Conservation (phyloP, 2,888 invertebrate genomes). For the Cheilosia vernalis region DNA sequence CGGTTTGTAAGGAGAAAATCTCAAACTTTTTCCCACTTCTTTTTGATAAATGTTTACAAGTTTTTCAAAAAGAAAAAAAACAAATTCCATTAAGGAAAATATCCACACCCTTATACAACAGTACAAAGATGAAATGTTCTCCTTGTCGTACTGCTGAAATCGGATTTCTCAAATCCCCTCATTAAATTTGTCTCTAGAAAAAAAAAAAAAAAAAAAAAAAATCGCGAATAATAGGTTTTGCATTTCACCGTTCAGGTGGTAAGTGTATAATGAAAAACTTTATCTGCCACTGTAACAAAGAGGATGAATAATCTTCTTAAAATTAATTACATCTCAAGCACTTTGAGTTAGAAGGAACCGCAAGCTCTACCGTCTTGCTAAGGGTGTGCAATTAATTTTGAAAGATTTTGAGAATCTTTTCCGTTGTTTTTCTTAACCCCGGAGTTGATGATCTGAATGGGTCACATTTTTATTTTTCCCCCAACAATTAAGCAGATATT, state of each 20-base stretch:
- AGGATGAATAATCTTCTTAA: slow-evolving; percentile 69
- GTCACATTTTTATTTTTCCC: background rate
- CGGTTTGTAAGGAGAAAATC: background rate
- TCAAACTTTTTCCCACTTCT: background rate
- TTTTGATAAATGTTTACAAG: slow-evolving; percentile 8
- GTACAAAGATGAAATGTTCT: slow-evolving; percentile 13
- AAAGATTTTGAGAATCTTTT: slow-evolving; percentile 63
- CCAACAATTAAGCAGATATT: background rate
- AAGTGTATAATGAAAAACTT: slow-evolving; percentile 68
- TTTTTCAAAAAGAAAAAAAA: background rate
- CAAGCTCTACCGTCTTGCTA: background rate
- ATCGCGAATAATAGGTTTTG: slow-evolving; percentile 48
- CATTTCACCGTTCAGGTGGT: slow-evolving; percentile 68
- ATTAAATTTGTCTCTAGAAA: slow-evolving; percentile 23
- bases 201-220: background rate
- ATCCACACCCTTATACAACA: background rate
- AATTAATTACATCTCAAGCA: slow-evolving; percentile 68
- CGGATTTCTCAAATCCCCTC: slow-evolving; percentile 41
- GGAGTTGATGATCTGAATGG: background rate
- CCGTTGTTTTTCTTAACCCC: slow-evolving; percentile 1
- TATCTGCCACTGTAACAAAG: slow-evolving; percentile 54
- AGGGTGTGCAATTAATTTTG: slow-evolving; percentile 61
- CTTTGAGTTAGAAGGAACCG: slow-evolving; percentile 26
- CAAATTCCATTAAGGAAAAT: background rate
- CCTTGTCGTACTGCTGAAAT: slow-evolving; percentile 29